These are phyloP conservation scores for Amphiura filiformis DNA, from an alignment of 35 echinoderm and acorn worm genomes.

Conservation along the genomic window DNA sequence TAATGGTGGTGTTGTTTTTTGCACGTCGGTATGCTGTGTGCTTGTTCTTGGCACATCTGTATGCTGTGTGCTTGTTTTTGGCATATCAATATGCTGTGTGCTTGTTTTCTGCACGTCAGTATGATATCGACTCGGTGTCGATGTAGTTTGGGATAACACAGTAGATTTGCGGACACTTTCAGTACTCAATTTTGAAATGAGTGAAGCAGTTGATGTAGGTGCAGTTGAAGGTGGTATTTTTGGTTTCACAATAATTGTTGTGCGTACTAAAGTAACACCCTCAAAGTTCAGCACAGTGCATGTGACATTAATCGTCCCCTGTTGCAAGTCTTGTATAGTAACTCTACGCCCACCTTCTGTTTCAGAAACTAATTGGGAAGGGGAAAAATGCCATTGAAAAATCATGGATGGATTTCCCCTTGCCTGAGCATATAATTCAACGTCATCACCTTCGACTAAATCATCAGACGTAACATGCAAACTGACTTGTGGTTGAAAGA, in stretches of 20 bases:
- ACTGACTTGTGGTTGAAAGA: neutral
- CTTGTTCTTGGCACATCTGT: no score
- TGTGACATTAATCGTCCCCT: neutral
- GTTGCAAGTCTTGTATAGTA: neutral
- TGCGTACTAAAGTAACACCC: neutral
- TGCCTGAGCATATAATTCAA: neutral
- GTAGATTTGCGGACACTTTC: neutral
- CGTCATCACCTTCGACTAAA: neutral
- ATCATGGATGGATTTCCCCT: neutral
- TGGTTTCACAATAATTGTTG: neutral
- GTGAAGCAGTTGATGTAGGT: neutral
- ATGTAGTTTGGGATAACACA: neutral
- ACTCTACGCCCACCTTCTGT: neutral
- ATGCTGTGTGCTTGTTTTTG: no score
- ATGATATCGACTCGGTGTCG: no score
- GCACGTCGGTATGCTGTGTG: no score
- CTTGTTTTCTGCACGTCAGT: no score
- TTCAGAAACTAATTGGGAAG: neutral
- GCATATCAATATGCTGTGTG: no score
- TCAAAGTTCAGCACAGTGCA: neutral
- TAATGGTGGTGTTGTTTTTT: no score
- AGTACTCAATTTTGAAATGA: neutral
- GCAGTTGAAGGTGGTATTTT: neutral
- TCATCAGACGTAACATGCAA: neutral
- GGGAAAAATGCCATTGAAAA: neutral